Evolutionary conservation across 2,888 invertebrate genomes (phyloP).

Genomic region (Belgica antarctica): DNA sequence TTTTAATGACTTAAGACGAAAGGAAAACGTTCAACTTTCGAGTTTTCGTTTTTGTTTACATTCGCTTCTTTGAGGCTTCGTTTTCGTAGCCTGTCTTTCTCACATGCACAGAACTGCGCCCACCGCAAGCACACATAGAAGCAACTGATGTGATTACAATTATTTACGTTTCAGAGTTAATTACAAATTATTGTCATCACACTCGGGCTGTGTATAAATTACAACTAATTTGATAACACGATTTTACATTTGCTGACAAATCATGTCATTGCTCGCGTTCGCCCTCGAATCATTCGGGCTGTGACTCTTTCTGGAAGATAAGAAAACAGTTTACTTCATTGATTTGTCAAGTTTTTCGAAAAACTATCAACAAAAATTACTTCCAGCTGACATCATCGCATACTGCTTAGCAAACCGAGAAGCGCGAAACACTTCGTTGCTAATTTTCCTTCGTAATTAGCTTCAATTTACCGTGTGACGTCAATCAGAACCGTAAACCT

Average conservation of each 20-base stretch:
- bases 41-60: not conserved
- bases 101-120: too few relatives aligned
- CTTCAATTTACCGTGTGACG: not conserved
- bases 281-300: not conserved
- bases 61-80: not conserved
- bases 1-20: slow-evolving; percentile 11
- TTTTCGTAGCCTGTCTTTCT: not conserved
- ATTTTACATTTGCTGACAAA: not conserved
- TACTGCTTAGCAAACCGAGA: too few relatives aligned
- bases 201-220: not conserved
- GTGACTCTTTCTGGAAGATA: slow-evolving; percentile 8
- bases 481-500: too few relatives aligned
- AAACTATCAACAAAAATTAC: too few relatives aligned
- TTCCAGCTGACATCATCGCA: too few relatives aligned
- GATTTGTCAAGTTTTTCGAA: not conserved
- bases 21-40: slow-evolving; percentile 6
- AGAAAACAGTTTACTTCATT: slow-evolving; percentile 13
- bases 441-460: not conserved
- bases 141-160: not conserved
- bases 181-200: not conserved
- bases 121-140: too few relatives aligned
- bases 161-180: slow-evolving; percentile 4
- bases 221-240: not conserved
- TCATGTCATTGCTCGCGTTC: not conserved
- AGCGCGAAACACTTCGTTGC: too few relatives aligned